Conservation (phyloP, 1,140 invertebrate genomes). For the Lepidurus packardi region DNA sequence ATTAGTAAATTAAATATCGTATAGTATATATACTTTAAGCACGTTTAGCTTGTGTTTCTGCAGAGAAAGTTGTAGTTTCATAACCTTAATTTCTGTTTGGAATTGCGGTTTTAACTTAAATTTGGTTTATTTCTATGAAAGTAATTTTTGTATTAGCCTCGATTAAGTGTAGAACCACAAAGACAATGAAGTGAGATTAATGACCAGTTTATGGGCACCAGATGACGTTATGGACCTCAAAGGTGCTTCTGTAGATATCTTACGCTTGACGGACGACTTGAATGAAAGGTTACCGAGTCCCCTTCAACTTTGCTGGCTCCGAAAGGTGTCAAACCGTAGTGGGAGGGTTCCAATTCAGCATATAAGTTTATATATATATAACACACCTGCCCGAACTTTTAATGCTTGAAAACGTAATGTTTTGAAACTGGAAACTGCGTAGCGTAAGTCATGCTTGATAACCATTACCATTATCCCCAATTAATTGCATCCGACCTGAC, state of each 20-base stretch:
- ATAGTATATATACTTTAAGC: too few species aligned
- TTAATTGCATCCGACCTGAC: constrained; percentile 18
- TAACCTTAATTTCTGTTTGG: too few species aligned
- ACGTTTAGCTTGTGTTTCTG: too few species aligned
- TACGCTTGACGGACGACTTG: constrained; percentile 3
- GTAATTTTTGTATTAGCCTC: background rate
- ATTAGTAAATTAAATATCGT: too few species aligned
- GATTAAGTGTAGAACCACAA: background rate
- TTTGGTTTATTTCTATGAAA: background rate
- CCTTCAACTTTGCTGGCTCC: background rate
- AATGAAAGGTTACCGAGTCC: background rate
- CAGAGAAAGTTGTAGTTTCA: too few species aligned
- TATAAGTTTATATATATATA: background rate
- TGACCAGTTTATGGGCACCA: background rate
- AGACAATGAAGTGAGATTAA: constrained; percentile 17
- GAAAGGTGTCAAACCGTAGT: constrained; percentile 15
- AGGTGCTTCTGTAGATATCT: background rate
- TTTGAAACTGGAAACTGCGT: constrained; percentile 18
- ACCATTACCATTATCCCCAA: constrained; percentile 18
- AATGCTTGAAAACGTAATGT: background rate
- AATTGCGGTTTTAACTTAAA: too few species aligned
- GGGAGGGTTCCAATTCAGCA: constrained; percentile 14
- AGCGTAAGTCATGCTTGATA: constrained; percentile 2
- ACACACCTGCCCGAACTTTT: background rate
- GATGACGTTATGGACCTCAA: background rate